These are phyloP conservation scores for Trichogramma evanescens DNA, from an alignment of 2,888 invertebrate species.

Conservation along the genomic window DNA sequence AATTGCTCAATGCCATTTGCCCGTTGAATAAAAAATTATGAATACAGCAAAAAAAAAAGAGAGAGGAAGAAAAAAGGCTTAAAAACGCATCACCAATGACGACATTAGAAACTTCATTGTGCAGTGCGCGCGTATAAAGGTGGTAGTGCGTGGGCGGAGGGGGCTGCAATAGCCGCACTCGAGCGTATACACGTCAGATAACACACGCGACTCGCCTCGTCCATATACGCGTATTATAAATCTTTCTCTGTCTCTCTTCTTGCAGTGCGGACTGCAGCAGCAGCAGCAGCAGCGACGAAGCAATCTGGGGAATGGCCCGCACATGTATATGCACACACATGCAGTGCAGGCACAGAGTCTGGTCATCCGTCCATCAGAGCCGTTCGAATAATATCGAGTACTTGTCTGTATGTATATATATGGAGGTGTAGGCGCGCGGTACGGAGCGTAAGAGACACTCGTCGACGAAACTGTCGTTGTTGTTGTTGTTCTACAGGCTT, in stretches of 20 bases:
- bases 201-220: not conserved
- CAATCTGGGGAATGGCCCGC: conserved; percentile 46
- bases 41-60: no score
- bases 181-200: conserved; percentile 8
- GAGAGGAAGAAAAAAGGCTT: no score
- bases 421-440: not conserved
- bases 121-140: no score
- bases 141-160: not conserved
- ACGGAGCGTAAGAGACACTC: not conserved
- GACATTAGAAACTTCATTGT: no score
- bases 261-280: conserved; percentile 17
- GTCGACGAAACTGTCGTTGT: not conserved
- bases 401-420: not conserved
- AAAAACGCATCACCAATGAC: no score
- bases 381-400: conserved; percentile 23
- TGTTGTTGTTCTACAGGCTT: not conserved
- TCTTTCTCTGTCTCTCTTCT: not conserved
- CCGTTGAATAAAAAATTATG: no score
- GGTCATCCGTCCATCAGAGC: conserved; percentile 46
- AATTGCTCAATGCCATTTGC: no score
- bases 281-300: conserved; percentile 40
- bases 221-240: conserved; percentile 14
- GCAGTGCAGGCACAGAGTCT: no score
- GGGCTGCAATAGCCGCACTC: not conserved
- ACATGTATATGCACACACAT: no score